A percentile compares a stretch with the other conserved stretches of the same genome.
These are phyloP conservation scores for Sphaerophoria taeniata DNA, from an alignment of 2,888 invertebrate species.

Conservation along the genomic window DNA sequence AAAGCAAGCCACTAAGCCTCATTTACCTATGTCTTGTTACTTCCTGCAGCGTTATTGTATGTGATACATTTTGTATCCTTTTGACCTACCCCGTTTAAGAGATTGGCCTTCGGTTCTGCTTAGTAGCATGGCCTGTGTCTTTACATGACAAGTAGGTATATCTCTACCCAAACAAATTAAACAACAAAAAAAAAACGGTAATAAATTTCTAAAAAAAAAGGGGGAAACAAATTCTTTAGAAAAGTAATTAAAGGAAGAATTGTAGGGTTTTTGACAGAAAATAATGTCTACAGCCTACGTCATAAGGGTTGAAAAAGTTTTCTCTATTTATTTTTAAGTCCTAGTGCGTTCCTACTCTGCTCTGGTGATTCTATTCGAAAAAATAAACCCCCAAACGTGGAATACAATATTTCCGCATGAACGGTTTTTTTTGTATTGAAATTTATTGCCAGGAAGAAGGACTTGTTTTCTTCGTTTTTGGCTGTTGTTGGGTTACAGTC, in stretches of 20 bases:
- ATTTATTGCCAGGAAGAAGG: constrained; percentile 49
- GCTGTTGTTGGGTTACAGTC: not conserved
- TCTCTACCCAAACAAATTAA: constrained; percentile 5
- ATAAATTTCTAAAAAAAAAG: constrained; percentile 10
- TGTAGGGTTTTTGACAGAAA: constrained; percentile 22
- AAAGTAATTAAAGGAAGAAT: constrained; percentile 64
- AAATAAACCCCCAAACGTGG: constrained; percentile 28
- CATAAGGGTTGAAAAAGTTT: constrained; percentile 43
- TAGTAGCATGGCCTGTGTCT: constrained; percentile 28
- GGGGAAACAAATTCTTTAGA: constrained; percentile 38
- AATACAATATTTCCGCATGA: constrained; percentile 41
- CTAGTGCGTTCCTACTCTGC: not conserved
- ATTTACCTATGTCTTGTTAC: constrained; percentile 43
- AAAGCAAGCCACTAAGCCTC: constrained; percentile 62
- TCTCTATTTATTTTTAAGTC: constrained; percentile 5
- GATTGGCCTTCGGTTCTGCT: constrained; percentile 59
- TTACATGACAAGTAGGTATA: constrained; percentile 22
- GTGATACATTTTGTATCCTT: constrained; percentile 53
- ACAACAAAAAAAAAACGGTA: constrained; percentile 14
- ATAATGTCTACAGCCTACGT: constrained; percentile 19
- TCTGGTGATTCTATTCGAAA: constrained; percentile 29
- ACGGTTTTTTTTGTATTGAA: constrained; percentile 56
- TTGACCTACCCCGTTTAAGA: constrained; percentile 65
- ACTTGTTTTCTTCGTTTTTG: constrained; percentile 28
- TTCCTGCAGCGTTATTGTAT: constrained; percentile 47